phyloP scores from a whole-genome alignment of 1,140 invertebrate species.

The Aphelenchoides avenae region DNA sequence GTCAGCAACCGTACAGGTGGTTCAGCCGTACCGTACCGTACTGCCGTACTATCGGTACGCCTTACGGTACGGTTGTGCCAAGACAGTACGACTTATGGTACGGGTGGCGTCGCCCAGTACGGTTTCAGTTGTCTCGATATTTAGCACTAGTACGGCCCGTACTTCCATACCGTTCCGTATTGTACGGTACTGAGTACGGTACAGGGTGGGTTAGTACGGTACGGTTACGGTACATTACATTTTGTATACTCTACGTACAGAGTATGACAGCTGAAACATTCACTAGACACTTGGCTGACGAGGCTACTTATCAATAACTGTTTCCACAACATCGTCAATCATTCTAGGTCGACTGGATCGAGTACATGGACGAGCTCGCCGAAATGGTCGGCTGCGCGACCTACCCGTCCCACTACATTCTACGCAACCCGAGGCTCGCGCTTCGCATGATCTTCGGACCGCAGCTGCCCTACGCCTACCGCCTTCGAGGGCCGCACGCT shows the following conservation, averaged over 20 bases:
- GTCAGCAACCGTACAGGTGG: too few species aligned
- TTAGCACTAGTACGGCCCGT: too few species aligned
- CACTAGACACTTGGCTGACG: conserved; percentile 50
- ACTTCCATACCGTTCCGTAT: not conserved
- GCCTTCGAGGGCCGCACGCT: conserved; percentile 60
- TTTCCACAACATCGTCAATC: not conserved
- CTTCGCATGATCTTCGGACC: conserved; percentile 58
- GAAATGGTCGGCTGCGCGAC: conserved; percentile 59
- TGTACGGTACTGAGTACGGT: too few species aligned
- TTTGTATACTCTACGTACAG: conserved; percentile 18
- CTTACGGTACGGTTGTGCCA: not conserved
- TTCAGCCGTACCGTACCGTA: too few species aligned
- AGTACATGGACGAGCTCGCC: conserved; percentile 62
- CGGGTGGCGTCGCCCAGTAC: not conserved
- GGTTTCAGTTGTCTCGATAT: too few species aligned
- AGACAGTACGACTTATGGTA: too few species aligned
- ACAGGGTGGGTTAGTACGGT: too few species aligned
- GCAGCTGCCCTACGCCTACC: conserved; percentile 63
- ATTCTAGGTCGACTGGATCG: conserved; percentile 51
- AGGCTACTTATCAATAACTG: not conserved
- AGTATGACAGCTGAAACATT: conserved; percentile 56
- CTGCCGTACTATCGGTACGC: too few species aligned
- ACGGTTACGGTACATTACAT: not conserved
- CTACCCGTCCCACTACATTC: conserved; percentile 42
- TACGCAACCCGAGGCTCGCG: conserved; percentile 20